Base-by-base conservation (phyloP, 2,797 vertebrate genomes). In the Pangasius sanitwongsei region DNA sequence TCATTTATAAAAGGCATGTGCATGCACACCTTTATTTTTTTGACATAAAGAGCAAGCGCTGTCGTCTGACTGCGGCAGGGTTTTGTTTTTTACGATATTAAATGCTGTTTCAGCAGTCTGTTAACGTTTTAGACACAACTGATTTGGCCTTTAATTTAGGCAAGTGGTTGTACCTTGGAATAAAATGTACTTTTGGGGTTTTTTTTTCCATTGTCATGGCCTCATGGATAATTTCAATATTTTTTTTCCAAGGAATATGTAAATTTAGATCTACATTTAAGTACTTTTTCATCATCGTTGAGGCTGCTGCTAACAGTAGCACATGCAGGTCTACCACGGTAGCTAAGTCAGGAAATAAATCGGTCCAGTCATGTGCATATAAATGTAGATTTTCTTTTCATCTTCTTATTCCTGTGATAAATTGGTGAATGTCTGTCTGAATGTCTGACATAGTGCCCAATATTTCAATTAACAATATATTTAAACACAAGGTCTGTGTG, bases 341-440 rank as follows among this genome's bases (percentile, higher is more conserved):
- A 75, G 41, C 23, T 0, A 16, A 13, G 74, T 12, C 50, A 20
- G 53, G 31, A 59, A 23, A 34, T 57, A 2, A 37, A 2, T 37
- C 13, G 0, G 37, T 63, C 37, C 25, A 1, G 9, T 61, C 20
- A 28, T 7, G 12, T 41, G 34, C 57, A 28, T 23, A 16, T 61
- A 37, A 67, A 67, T 15, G 11, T 70, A 53, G 48, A 31, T 12
- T 7, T 50, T 65, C 83, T 69, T 53, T 70, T 53, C n/a, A 34
- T 70, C 83, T 44, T 83, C 34, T 83, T 63, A 4, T 44, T 9
- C 61, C 59, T 63, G 57, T 86, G 53, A 77, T 61, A 37, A 77
- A 63, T 20, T 61, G 78, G 50, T 67, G 48, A 55, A 55, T 15
- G 34, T 87, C 70, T 59, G 86, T 65, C 28, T 34, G 63, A 81